A percentile compares a stretch with the other conserved stretches of the same genome.
phyloP scores from a whole-genome alignment of 2,113 vertebrate genomes.

The Oncorhynchus tshawytscha region DNA sequence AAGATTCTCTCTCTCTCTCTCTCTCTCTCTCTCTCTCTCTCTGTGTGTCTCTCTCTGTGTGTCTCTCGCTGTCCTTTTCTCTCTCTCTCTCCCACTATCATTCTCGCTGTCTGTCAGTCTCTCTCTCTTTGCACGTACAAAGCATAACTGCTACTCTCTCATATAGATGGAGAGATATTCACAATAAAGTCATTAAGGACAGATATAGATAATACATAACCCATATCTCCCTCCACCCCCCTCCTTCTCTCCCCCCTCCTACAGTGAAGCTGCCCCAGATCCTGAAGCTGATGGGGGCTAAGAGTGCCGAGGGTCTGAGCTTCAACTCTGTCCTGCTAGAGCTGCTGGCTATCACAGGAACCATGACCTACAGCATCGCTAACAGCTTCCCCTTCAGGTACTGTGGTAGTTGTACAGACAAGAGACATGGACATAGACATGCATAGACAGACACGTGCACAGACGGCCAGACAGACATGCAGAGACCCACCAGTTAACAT shows the following conservation, averaged over 20 bases:
- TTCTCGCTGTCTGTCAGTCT: neutral
- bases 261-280: slow-evolving; percentile 90
- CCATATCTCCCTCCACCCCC: neutral
- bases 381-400: slow-evolving; percentile 89
- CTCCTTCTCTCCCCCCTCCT: neutral
- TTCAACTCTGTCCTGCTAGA: slow-evolving; percentile 82
- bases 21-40: neutral
- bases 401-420: neutral
- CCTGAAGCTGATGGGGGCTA: slow-evolving; percentile 79
- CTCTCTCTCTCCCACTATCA: neutral
- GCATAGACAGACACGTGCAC: no score
- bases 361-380: slow-evolving; percentile 83
- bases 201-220: neutral
- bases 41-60: neutral
- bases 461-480: no score
- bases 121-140: neutral
- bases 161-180: no score
- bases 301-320: slow-evolving; percentile 83
- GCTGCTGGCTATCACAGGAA: slow-evolving; percentile 82
- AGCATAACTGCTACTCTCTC: no score
- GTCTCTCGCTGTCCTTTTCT: neutral
- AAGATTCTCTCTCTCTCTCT: neutral
- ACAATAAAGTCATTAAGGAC: neutral
- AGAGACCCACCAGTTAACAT: no score
- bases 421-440: no score